Conservation (phyloP, 1,140 invertebrate species). For the Bicyclus anynana region DNA sequence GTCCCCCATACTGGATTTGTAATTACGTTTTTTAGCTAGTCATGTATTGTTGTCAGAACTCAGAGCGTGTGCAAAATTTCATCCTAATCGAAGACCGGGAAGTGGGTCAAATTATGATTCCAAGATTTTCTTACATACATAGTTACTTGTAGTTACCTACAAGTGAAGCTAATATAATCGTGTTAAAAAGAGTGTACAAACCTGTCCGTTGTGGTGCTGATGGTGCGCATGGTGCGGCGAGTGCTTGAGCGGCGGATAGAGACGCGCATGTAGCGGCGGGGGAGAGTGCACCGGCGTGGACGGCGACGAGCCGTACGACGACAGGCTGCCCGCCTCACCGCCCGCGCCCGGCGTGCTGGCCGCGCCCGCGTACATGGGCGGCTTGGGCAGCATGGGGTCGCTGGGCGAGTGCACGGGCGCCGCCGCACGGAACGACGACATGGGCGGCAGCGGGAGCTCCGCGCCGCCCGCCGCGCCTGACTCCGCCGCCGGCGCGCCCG, state of each 20-base stretch:
- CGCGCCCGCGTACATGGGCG: constrained; percentile 87
- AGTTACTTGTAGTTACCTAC: too few species aligned
- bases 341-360: constrained; percentile 35
- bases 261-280: constrained; percentile 82
- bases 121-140: too few species aligned
- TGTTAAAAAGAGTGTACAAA: constrained; percentile 11
- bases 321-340: constrained; percentile 90
- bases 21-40: too few species aligned
- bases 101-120: too few species aligned
- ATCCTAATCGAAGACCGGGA: too few species aligned
- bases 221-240: constrained; percentile 52
- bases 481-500: constrained; percentile 79
- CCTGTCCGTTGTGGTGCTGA: constrained; percentile 57
- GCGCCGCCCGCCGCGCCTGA: constrained; percentile 73
- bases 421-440: constrained; percentile 92
- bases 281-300: constrained; percentile 92
- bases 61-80: too few species aligned
- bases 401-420: constrained; percentile 78
- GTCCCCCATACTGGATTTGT: too few species aligned
- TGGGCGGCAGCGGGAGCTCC: constrained; percentile 90
- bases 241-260: constrained; percentile 55
- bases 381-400: constrained; percentile 60
- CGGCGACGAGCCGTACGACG: constrained; percentile 95
- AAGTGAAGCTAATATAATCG: neutral
- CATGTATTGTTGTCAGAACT: too few species aligned